Base-by-base conservation (phyloP, 2,888 invertebrate species). In the Mythimna albipuncta region DNA sequence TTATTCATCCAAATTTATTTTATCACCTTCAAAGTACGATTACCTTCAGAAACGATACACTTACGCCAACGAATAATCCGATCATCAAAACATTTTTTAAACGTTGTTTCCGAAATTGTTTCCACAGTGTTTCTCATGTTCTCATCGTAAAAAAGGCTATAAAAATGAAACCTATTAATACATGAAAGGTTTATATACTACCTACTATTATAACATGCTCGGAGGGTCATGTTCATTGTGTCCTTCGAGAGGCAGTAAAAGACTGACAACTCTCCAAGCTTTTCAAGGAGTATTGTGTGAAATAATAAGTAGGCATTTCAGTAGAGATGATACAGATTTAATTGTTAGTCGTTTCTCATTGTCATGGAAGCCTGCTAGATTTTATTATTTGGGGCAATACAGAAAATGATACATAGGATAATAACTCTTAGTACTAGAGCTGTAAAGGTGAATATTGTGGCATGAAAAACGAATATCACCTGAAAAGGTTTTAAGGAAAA, bases 261-360 rank as follows among this genome's bases (percentile, higher is more conserved):
- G n/a, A 13, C 35, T 21, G 6, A 32, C 21, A 54, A 26, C 2
- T 6, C 9, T 9, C 13, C 1, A 16, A 38, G 16, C 3, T n/a
- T n/a, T 58, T 50, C 19, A 32, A 32, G 26, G 9, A 57, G 57
- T 6, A 21, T 38, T 41, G n/a, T 13, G 19, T 50, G 41, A 59
- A 59, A 72, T 72, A 26, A n/a, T 26, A 50, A 41, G 32, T 16
- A 58, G 6, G n/a, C 16, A 70, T 72, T 71, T 35, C 32, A 59
- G 6, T 21, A 52, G 16, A 50, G 57, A 72, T 70, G 38, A n/a
- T 13, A 58, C 16, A 50, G 26, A 50, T 58, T 72, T 32, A 32
- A 58, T 50, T n/a, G 38, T 52, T 21, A 19, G 19, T 52, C 21
- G 41, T 41, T 13, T 52, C 41, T 21, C 32, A 19, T 50, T 72